Conservation (phyloP, 2,113 vertebrate species). For the Hypocryptadius cinnamomeus region DNA sequence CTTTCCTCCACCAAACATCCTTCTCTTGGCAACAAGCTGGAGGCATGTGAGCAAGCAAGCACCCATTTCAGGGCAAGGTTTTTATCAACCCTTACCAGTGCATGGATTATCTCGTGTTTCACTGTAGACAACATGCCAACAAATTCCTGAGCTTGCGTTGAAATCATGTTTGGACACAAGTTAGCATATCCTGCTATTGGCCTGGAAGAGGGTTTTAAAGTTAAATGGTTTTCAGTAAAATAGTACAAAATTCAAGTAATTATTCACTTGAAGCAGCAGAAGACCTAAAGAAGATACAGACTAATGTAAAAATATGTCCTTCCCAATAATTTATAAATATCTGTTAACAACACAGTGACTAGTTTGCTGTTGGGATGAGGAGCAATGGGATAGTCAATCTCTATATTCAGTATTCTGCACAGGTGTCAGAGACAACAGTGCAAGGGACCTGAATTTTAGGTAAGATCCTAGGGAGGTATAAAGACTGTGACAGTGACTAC, state of each 20-base stretch:
- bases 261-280: neutral
- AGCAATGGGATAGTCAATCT: neutral
- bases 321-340: neutral
- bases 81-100: slow-evolving; percentile 77
- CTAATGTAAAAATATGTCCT: neutral
- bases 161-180: slow-evolving; percentile 95
- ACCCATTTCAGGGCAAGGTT: neutral
- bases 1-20: neutral
- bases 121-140: slow-evolving; percentile 95
- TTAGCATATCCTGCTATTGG: slow-evolving; percentile 96
- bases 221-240: neutral
- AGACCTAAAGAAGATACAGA: neutral
- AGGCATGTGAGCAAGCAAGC: neutral
- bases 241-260: neutral
- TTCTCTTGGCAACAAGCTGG: neutral
- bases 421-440: neutral
- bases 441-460: neutral
- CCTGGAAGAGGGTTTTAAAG: slow-evolving; percentile 61
- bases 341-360: neutral
- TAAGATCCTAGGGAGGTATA: neutral
- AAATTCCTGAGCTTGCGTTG: slow-evolving; percentile 90
- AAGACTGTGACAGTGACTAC: neutral
- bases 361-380: neutral
- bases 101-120: slow-evolving; percentile 96
- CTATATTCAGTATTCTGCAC: neutral